Evolutionary conservation across 2,113 vertebrate species (phyloP).

Genomic region (Microtus montanus): DNA sequence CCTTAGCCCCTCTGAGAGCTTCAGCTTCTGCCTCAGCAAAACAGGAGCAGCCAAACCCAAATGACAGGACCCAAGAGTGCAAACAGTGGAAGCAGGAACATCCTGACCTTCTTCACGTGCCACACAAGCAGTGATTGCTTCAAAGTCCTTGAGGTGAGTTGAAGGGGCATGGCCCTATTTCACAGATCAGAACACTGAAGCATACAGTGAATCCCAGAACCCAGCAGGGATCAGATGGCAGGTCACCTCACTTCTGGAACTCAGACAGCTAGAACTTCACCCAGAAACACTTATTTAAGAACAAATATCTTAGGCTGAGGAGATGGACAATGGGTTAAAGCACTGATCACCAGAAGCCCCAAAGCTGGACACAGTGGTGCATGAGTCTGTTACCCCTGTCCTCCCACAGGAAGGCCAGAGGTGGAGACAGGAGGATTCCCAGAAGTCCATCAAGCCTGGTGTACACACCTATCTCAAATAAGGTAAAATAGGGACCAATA

Average conservation of each 20-base stretch:
- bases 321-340: not conserved
- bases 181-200: conserved; percentile 20
- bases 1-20: not conserved
- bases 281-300: conserved; percentile 36
- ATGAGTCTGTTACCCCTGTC: not conserved
- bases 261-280: not conserved
- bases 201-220: not conserved
- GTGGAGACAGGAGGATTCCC: not conserved
- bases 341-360: too few relatives aligned
- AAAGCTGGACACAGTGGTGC: not conserved
- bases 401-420: not conserved
- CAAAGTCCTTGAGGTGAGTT: not conserved
- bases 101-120: not conserved
- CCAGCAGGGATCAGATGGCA: not conserved
- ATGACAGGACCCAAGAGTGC: not conserved
- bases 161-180: not conserved
- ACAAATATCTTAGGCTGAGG: not conserved
- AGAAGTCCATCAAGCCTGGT: not conserved
- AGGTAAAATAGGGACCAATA: not conserved
- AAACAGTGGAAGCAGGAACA: not conserved
- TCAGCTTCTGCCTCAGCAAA: not conserved
- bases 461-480: not conserved
- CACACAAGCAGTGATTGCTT: not conserved
- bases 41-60: not conserved
- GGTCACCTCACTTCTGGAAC: not conserved